These are phyloP conservation scores for Nephotettix cincticeps DNA, from an alignment of 1,140 invertebrate genomes.

Conservation along the genomic window DNA sequence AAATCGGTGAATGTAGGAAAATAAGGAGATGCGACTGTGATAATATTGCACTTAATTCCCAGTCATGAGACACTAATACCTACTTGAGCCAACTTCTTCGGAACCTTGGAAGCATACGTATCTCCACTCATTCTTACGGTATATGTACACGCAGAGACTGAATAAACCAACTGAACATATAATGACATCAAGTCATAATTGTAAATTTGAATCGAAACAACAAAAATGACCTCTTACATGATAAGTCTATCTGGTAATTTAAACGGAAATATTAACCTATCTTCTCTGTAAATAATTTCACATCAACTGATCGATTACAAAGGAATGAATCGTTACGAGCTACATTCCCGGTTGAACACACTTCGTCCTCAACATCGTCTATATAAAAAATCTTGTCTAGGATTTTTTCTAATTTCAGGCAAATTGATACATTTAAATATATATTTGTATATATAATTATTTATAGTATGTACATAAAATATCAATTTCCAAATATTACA, in stretches of 20 bases:
- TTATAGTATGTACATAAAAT: slow-evolving; percentile 29
- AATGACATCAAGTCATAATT: not conserved
- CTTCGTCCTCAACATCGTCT: slow-evolving; percentile 3
- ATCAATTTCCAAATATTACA: slow-evolving; percentile 22
- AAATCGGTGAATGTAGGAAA: not conserved
- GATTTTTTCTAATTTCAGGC: slow-evolving; percentile 25
- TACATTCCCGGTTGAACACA: slow-evolving; percentile 2
- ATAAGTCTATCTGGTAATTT: slow-evolving; percentile 28
- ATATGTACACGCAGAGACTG: not conserved
- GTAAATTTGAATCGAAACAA: not conserved
- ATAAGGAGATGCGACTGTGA: not conserved
- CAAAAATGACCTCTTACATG: slow-evolving; percentile 31
- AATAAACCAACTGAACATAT: not conserved
- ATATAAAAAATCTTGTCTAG: slow-evolving; percentile 26
- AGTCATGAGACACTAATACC: not conserved
- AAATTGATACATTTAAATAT: slow-evolving; percentile 29
- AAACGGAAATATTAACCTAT: not conserved
- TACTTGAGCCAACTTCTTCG: slow-evolving; percentile 2
- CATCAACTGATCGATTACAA: not conserved
- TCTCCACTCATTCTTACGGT: slow-evolving; percentile 1
- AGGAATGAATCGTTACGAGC: slow-evolving; percentile 9
- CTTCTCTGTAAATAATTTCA: not conserved
- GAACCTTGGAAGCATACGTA: slow-evolving; percentile 7
- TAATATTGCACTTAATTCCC: not conserved
- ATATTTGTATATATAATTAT: slow-evolving; percentile 26